Evolutionary conservation across 2,888 invertebrate genomes (phyloP).

Genomic region (Hyposoter dolosus): DNA sequence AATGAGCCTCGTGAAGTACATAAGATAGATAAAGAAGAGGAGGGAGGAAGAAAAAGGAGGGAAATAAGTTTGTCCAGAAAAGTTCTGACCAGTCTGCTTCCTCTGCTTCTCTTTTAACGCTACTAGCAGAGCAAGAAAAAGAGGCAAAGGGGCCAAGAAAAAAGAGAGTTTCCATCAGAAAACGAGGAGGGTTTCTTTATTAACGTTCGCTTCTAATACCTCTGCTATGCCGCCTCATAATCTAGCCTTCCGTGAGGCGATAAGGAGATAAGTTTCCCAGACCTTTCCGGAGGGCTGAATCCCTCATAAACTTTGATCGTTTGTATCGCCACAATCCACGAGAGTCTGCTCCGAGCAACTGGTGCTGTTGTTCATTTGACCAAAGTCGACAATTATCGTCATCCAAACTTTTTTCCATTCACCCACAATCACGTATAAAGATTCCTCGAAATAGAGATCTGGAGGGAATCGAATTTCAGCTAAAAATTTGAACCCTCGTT

Average conservation of each 20-base stretch:
- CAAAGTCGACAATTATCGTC: background rate
- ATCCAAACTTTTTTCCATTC: slow-evolving; percentile 13
- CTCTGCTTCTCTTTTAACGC: slow-evolving; percentile 20
- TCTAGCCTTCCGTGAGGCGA: slow-evolving; percentile 51
- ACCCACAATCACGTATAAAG: background rate
- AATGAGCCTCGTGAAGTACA: slow-evolving; percentile 26
- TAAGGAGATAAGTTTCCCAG: slow-evolving; percentile 64
- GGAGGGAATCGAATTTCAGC: background rate
- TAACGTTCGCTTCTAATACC: slow-evolving; percentile 46
- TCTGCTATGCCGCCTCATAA: slow-evolving; percentile 50
- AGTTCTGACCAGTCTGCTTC: slow-evolving; percentile 54
- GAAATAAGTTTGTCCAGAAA: slow-evolving; percentile 53
- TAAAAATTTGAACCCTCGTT: background rate
- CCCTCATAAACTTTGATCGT: slow-evolving; percentile 61
- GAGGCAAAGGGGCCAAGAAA: slow-evolving; percentile 4
- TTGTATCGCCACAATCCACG: slow-evolving; percentile 48
- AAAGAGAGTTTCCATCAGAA: slow-evolving; percentile 53
- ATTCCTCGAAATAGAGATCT: background rate
- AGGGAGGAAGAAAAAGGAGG: slow-evolving; percentile 25
- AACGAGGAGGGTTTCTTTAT: slow-evolving; percentile 60
- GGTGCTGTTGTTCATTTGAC: slow-evolving; percentile 23
- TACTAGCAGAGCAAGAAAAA: slow-evolving; percentile 24
- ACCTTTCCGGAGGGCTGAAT: background rate
- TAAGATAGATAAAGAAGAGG: slow-evolving; percentile 4
- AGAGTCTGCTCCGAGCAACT: slow-evolving; percentile 28